Conservation (phyloP, 2,797 vertebrate genomes). For the Cynodonichthys magdalenae region DNA sequence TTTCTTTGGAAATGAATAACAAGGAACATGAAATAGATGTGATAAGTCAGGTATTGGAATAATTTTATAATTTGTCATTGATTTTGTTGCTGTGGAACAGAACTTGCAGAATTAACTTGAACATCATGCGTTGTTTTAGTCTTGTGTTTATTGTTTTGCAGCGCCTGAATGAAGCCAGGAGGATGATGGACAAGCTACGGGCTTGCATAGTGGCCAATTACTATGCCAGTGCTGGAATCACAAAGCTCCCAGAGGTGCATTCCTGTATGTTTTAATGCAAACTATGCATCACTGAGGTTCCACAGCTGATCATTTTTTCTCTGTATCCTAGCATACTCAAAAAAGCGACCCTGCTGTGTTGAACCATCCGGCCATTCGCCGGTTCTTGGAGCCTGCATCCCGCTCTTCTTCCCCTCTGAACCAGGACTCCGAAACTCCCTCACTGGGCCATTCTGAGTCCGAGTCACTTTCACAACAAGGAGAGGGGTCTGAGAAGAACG, state of each 20-base stretch:
- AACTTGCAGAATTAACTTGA: background rate
- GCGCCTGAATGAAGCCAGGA: conserved; percentile 95
- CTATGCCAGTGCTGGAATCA: conserved; percentile 90
- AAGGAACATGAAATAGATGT: conserved; percentile 99
- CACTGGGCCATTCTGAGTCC: conserved; percentile 91
- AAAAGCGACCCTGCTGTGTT: conserved; percentile 89
- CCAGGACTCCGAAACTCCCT: conserved; percentile 94
- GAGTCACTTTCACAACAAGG: conserved; percentile 93
- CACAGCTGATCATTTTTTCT: background rate
- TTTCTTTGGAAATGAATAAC: conserved; percentile 97
- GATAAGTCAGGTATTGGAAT: conserved; percentile 91
- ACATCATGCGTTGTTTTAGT: background rate
- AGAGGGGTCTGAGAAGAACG: conserved; percentile 89
- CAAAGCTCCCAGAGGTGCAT: conserved; percentile 91
- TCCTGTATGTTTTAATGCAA: background rate
- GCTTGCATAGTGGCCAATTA: conserved; percentile 99
- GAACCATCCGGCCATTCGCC: conserved; percentile 96
- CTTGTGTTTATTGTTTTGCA: conserved; percentile 57
- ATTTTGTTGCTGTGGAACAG: background rate
- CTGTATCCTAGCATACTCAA: conserved; percentile 77
- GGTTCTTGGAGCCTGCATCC: conserved; percentile 94
- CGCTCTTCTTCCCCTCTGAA: conserved; percentile 95
- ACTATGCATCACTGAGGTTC: background rate
- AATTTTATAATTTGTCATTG: background rate
- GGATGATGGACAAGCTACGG: conserved; percentile 99